Base-by-base conservation (phyloP, 2,888 invertebrate genomes). In the Corythucha ciliata region DNA sequence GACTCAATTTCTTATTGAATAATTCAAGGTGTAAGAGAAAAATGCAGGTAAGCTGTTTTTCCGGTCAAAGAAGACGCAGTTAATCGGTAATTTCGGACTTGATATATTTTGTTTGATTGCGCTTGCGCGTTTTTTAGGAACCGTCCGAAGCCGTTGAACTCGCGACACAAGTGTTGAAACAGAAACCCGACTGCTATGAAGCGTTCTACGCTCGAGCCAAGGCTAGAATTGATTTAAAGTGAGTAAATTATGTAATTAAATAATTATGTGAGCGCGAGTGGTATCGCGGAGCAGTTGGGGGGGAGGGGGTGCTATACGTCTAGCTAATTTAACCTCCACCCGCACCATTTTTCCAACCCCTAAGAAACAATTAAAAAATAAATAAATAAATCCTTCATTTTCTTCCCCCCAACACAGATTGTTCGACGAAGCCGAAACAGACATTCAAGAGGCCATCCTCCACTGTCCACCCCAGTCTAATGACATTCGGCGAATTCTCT, bases 11-110 rank as follows among this genome's bases (percentile, higher is more conserved):
- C 64, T 72, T 91, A 64, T 76, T 96, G 36, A 93, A 93, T 67
- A 77, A 92, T 62, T 92, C 93, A 14, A 73, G 93, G 53, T 93
- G 94, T 72, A 91, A 91, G 71, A 77, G 94, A 67, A 93, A 93
- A 74, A 76, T 92, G 68, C 88, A 88, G 68, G 94, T 94, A 71
- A 83, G 88, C 77, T 24, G 8, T 32, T 22, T 44, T 12, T 33
- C 6, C 14, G 12, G 10, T 12, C 29, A 29, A 29, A 29, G 12
- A 29, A 10, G 12, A 29, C 29, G 29, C 8, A 12, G 12, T 12
- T 29, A 36, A 36, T 36, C 8, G 8, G 14, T 12, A 7, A 12
- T 8, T 8, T 21, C 22, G 22, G 20, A 26, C 25, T 14, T 44
- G 46, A 47, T 21, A 45, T 22, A 47, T 44, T 27, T 48, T 45